These are phyloP conservation scores for Gyps fulvus DNA, from an alignment of 2,113 vertebrate species.

Conservation along the genomic window DNA sequence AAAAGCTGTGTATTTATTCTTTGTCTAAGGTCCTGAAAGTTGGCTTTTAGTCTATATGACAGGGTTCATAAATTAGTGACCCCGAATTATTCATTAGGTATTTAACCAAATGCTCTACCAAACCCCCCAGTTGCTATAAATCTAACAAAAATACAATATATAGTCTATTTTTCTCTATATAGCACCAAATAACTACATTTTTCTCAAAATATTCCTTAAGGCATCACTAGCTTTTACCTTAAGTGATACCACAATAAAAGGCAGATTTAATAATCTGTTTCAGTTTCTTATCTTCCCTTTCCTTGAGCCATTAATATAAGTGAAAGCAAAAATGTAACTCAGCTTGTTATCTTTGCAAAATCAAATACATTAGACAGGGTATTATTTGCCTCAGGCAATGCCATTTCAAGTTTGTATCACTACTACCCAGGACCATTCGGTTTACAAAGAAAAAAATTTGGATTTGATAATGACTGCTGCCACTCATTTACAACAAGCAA, in stretches of 20 bases:
- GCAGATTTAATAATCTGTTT: neutral
- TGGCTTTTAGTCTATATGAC: neutral
- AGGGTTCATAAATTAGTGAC: neutral
- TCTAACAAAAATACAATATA: neutral
- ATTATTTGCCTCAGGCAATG: neutral
- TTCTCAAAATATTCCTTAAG: neutral
- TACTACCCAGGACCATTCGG: neutral
- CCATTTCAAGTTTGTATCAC: neutral
- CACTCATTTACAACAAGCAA: neutral
- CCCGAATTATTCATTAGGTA: neutral
- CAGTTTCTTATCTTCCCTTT: neutral
- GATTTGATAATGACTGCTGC: neutral
- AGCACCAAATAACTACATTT: neutral
- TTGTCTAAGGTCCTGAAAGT: neutral
- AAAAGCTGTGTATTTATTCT: neutral
- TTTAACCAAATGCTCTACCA: neutral
- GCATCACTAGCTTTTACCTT: neutral
- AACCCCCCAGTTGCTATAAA: neutral
- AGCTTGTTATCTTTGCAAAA: neutral
- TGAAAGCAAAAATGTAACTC: neutral
- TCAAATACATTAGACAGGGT: neutral
- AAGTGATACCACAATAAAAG: neutral
- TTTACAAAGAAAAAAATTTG: neutral
- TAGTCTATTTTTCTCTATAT: neutral
- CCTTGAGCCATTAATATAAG: neutral